phyloP scores from a whole-genome alignment of 2,888 invertebrate species.

The Thysanoteuthis rhombus region DNA sequence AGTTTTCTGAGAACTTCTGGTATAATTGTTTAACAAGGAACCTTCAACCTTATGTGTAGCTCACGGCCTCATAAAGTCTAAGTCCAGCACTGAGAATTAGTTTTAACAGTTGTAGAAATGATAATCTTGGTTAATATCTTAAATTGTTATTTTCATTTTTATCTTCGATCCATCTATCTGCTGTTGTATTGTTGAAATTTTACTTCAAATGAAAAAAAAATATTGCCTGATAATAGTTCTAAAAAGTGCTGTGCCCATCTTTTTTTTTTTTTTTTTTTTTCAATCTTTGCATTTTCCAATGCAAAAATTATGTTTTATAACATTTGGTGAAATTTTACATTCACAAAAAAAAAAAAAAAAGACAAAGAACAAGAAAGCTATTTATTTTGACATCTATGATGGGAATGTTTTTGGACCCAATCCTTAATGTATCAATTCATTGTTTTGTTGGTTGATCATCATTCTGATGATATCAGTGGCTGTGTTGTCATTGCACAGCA shows the following conservation, averaged over 20 bases:
- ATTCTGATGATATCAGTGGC: too few species aligned
- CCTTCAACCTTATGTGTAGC: too few species aligned
- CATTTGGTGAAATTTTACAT: not conserved
- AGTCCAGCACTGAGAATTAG: too few species aligned
- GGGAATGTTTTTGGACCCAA: not conserved
- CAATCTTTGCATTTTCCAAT: not conserved
- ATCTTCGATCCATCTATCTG: not conserved
- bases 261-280: not conserved
- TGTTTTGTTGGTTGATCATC: too few species aligned
- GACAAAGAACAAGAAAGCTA: not conserved
- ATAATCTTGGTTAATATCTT: not conserved
- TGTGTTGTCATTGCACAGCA: too few species aligned
- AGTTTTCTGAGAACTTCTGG: too few species aligned
- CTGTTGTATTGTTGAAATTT: slow-evolving; percentile 1
- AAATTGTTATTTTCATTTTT: not conserved
- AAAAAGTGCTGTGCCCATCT: not conserved
- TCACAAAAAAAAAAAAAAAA: not conserved
- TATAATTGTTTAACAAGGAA: too few species aligned
- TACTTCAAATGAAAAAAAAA: not conserved
- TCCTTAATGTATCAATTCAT: not conserved
- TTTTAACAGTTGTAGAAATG: not conserved
- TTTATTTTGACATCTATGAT: not conserved
- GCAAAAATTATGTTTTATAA: not conserved
- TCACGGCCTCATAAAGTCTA: too few species aligned
- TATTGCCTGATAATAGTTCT: not conserved